A percentile compares a stretch with the other conserved stretches of the same genome.
Conservation (phyloP, 2,113 vertebrate species). For the Pangasianodon hypophthalmus region DNA sequence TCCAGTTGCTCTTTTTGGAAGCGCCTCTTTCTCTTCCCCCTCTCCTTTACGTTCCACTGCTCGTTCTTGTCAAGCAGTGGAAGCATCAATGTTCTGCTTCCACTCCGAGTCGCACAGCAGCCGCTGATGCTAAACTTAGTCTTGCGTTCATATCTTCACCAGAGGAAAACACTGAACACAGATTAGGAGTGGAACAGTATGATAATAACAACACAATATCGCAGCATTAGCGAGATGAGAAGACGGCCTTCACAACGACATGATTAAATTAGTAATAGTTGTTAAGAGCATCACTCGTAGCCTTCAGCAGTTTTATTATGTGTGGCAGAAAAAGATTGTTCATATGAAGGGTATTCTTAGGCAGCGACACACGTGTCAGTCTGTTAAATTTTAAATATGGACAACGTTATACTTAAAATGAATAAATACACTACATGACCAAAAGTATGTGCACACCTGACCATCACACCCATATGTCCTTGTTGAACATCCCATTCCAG, state of each 20-base stretch:
- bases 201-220: background rate
- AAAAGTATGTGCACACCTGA: background rate
- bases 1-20: constrained; percentile 39
- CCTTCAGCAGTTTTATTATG: background rate
- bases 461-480: background rate
- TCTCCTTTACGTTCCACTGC: constrained; percentile 26
- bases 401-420: background rate
- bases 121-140: constrained; percentile 14
- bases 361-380: no score
- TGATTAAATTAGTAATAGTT: background rate
- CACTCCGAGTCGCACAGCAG: background rate
- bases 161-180: background rate
- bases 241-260: background rate
- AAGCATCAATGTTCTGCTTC: background rate
- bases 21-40: background rate
- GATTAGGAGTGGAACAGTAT: background rate
- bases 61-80: background rate
- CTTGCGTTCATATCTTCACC: background rate
- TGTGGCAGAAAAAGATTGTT: background rate
- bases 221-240: background rate
- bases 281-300: background rate
- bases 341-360: no score
- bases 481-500: background rate
- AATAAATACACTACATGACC: background rate
- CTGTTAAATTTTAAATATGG: background rate